A percentile compares a stretch with the other conserved stretches of the same genome.
phyloP scores from a whole-genome alignment of 1,140 invertebrate species.

The Dreissena polymorpha region DNA sequence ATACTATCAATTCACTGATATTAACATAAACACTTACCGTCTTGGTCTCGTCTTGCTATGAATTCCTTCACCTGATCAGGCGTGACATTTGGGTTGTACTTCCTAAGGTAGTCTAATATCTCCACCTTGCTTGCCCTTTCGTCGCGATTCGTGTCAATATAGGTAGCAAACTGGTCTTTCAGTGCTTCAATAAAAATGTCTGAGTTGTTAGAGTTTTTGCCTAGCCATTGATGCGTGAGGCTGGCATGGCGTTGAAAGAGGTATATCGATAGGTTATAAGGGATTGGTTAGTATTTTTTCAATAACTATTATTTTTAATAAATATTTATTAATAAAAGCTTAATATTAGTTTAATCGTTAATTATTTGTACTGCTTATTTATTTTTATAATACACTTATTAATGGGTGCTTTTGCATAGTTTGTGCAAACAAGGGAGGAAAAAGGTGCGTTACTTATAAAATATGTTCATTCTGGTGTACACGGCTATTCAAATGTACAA shows the following conservation, averaged over 20 bases:
- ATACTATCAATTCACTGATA: background rate
- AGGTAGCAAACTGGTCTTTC: slow-evolving; percentile 64
- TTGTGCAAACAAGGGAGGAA: no score
- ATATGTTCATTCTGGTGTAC: background rate
- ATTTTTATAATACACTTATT: background rate
- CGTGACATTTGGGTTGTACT: slow-evolving; percentile 64
- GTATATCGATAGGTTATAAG: background rate
- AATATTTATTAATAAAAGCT: background rate
- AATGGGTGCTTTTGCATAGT: background rate
- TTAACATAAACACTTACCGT: slow-evolving; percentile 59
- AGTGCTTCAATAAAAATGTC: slow-evolving; percentile 55
- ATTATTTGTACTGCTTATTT: background rate
- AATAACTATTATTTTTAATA: background rate
- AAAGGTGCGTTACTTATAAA: background rate
- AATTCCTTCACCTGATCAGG: slow-evolving; percentile 60
- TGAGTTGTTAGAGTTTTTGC: background rate
- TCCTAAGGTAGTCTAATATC: slow-evolving; percentile 59
- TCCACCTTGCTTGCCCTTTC: slow-evolving; percentile 65
- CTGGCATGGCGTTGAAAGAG: background rate
- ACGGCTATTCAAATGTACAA: background rate
- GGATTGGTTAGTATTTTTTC: background rate
- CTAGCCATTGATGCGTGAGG: background rate
- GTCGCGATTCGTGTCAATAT: slow-evolving; percentile 66
- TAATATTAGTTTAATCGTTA: background rate
- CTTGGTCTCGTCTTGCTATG: slow-evolving; percentile 64